phyloP scores from a whole-genome alignment of 2,888 invertebrate genomes.

The Piscicola geometra region DNA sequence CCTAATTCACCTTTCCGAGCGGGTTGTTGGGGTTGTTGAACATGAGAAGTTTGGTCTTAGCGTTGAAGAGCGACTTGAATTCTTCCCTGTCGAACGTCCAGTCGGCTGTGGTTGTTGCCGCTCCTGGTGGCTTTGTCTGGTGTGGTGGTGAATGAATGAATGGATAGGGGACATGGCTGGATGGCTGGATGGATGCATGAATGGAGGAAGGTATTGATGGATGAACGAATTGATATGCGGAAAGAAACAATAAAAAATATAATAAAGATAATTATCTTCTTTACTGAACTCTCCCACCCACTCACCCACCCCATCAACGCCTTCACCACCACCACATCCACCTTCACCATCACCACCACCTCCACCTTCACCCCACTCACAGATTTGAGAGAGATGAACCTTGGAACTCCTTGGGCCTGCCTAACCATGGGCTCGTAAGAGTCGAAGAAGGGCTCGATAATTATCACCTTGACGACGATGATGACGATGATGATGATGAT shows the following conservation, averaged over 20 bases:
- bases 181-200: too few relatives aligned
- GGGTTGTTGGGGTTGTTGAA: constrained; percentile 98
- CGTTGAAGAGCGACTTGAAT: constrained; percentile 72
- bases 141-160: too few relatives aligned
- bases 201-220: too few relatives aligned
- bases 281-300: too few relatives aligned
- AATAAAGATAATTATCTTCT: too few relatives aligned
- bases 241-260: too few relatives aligned
- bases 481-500: constrained; percentile 1
- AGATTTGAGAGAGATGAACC: constrained; percentile 68
- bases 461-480: constrained; percentile 67
- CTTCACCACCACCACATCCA: too few relatives aligned
- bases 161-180: too few relatives aligned
- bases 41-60: constrained; percentile 86
- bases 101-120: constrained; percentile 66
- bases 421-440: constrained; percentile 93
- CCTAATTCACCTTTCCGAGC: constrained; percentile 81
- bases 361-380: too few relatives aligned
- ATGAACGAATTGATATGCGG: too few relatives aligned
- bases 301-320: too few relatives aligned
- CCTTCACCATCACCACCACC: too few relatives aligned
- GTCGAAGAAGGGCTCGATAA: constrained; percentile 97
- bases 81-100: constrained; percentile 82
- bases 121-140: constrained; percentile 25
- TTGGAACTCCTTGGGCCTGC: constrained; percentile 78